Base-by-base conservation (phyloP, 2,113 vertebrate species). In the Psammodynastes pulverulentus region DNA sequence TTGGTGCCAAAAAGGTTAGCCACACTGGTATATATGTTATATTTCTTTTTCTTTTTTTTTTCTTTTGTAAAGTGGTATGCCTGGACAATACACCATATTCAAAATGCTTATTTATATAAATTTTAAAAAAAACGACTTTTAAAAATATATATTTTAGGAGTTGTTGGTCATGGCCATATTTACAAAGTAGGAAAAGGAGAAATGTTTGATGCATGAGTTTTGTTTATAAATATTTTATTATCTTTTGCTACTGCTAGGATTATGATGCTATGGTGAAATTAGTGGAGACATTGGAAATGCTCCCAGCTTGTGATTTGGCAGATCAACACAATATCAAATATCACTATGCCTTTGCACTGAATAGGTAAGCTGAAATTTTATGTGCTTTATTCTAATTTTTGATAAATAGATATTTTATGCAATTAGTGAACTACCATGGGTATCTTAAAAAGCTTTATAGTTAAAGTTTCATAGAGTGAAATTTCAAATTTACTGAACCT, bases 211-310 rank as follows among this genome's bases (percentile, higher is more conserved):
- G 9, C 12, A 43, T 45, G 0, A 0, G 86, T 94, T 92, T 91
- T 85, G 8, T 17, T 91, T 53, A 86, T 24, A 86, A 48, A 91
- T 94, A 9, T 13, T 95, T 90, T 94, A 34, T 88, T 67, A 29
- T 26, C 91, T 93, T 10, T 93, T 53, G 3, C 87, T 90, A 24
- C 9, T 92, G 15, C 94, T 96, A 99, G 99, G 98, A 99, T 95
- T 99, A 99, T 51, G 98, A 99, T 93, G 98, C 98, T 21, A 99
- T 99, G 99, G 98, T 99, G 94, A 99, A 98, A 95, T 97, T 99
- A 94, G 98, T 99, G 48, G 98, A 99, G 97, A 99, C 98, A 9
- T 95, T 99, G 91, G 98, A 99, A 97, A 98, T 98, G 98, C 97
- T 99, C 95, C 99, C 99, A 13, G 99, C 98, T 0, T 99, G 98